Conservation (phyloP, 2,888 invertebrate genomes). For the Caenorhabditis plicata region DNA sequence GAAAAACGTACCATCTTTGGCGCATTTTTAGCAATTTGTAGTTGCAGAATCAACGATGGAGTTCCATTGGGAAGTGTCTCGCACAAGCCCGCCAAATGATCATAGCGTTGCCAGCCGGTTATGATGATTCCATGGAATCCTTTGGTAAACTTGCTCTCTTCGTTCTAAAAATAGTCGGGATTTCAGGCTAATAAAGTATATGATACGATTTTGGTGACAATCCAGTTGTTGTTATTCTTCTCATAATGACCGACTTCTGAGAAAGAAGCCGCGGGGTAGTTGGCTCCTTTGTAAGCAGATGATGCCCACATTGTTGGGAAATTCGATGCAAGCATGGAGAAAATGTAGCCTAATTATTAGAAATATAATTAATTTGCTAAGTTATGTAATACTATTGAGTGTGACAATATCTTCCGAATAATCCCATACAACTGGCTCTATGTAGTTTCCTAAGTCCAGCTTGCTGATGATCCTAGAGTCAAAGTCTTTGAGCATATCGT, state of each 20-base stretch:
- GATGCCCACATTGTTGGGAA: constrained; percentile 77
- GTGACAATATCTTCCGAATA: constrained; percentile 57
- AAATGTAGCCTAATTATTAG: constrained; percentile 35
- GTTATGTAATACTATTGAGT: constrained; percentile 29
- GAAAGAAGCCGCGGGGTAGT: constrained; percentile 52
- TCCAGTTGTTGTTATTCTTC: constrained; percentile 68
- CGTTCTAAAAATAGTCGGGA: constrained; percentile 11
- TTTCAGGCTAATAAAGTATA: neutral
- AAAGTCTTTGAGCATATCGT: constrained; percentile 76
- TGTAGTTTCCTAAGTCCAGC: constrained; percentile 37
- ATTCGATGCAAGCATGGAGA: constrained; percentile 71
- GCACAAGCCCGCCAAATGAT: constrained; percentile 68
- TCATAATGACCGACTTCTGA: constrained; percentile 68
- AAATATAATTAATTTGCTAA: neutral
- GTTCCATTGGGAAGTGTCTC: constrained; percentile 67
- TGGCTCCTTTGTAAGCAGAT: constrained; percentile 73
- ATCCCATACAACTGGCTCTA: constrained; percentile 61
- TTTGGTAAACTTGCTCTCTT: constrained; percentile 41
- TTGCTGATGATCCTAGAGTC: constrained; percentile 33
- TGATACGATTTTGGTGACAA: constrained; percentile 46
- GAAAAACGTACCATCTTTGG: constrained; percentile 7
- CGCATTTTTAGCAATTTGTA: constrained; percentile 43
- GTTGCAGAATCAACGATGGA: constrained; percentile 51
- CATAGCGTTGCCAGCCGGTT: constrained; percentile 70
- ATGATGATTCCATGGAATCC: constrained; percentile 67